Base-by-base conservation (phyloP, 2,113 vertebrate species). In the Actenoides lindsayi region DNA sequence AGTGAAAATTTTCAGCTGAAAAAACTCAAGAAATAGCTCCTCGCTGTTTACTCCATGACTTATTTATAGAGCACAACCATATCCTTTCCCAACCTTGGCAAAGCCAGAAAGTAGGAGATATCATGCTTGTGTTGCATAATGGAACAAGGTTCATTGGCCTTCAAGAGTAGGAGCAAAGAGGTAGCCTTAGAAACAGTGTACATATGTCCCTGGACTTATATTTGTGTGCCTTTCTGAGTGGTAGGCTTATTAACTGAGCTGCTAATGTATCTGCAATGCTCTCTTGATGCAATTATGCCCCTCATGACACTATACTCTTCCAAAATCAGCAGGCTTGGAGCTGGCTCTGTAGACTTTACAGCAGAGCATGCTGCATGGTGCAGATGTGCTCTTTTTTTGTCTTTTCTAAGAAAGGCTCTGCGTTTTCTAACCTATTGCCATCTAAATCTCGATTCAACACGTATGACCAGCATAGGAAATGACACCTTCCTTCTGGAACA, bases 211-310 rank as follows among this genome's bases (percentile, higher is more conserved):
- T 69, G 73, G 85, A 39, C 27, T 63, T 39, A 65, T 59, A 83
- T 64, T 57, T 71, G 14, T 57, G 44, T 84, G 53, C 27, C 57
- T 78, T 92, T 50, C 86, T 87, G 57, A 87, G 39, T 21, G 28
- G 39, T 27, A 59, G 41, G 30, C 12, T 70, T 37, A 33, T 35
- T 46, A 67, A 41, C 50, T 62, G 33, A 42, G 56, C 33, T 68
- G 39, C n/a, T 78, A 15, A 27, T 13, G 10, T 63, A 25, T 51
- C 60, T 33, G 5, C 1, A 1, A 42, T 5, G 1, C 33, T 60
- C 2, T 67, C 28, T 27, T 54, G 54, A 35, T 63, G 56, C 33
- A 6, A 1, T 0, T 0, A 11, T 56, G 33, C 11, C 13, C 16
- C 48, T 67, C 28, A 8, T 13, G 7, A 37, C n/a, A 9, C 8